phyloP scores from a whole-genome alignment of 1,140 invertebrate species.

The Cyrtorhinus lividipennis region DNA sequence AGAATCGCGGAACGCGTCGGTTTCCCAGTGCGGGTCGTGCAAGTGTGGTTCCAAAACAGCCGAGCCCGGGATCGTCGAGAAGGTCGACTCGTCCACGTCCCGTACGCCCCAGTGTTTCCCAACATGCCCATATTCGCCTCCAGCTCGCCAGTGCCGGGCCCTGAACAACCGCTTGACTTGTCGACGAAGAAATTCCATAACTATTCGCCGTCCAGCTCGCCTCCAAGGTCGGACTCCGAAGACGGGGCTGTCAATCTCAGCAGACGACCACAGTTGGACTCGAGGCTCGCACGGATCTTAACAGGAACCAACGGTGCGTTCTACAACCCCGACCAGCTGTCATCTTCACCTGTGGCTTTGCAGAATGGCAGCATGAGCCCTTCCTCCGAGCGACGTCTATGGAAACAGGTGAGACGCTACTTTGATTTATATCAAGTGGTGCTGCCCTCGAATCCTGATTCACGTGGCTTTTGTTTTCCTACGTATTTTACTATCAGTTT shows the following conservation, averaged over 20 bases:
- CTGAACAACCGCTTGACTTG: conserved; percentile 73
- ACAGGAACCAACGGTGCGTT: conserved; percentile 20
- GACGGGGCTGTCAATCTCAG: conserved; percentile 23
- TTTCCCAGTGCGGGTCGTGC: conserved; percentile 83
- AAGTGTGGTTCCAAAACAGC: conserved; percentile 98
- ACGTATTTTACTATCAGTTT: too few species aligned
- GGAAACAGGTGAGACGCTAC: conserved; percentile 34
- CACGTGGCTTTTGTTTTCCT: too few species aligned
- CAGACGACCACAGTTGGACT: conserved; percentile 23
- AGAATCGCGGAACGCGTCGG: conserved; percentile 78
- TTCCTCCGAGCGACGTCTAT: conserved; percentile 37
- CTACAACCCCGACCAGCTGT: conserved; percentile 23
- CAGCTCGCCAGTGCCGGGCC: conserved; percentile 23
- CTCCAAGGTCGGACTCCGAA: conserved; percentile 26
- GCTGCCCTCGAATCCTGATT: too few species aligned
- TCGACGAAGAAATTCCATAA: conserved; percentile 54
- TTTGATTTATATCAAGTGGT: not conserved
- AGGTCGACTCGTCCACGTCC: conserved; percentile 42
- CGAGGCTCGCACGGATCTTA: conserved; percentile 33
- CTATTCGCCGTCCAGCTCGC: conserved; percentile 31
- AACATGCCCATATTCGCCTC: conserved; percentile 11
- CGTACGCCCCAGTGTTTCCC: conserved; percentile 28
- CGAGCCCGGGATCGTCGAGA: conserved; percentile 76
- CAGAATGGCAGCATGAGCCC: not conserved
- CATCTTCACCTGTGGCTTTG: conserved; percentile 4